phyloP scores from a whole-genome alignment of 2,888 invertebrate genomes.

The Isoperla grammatica region DNA sequence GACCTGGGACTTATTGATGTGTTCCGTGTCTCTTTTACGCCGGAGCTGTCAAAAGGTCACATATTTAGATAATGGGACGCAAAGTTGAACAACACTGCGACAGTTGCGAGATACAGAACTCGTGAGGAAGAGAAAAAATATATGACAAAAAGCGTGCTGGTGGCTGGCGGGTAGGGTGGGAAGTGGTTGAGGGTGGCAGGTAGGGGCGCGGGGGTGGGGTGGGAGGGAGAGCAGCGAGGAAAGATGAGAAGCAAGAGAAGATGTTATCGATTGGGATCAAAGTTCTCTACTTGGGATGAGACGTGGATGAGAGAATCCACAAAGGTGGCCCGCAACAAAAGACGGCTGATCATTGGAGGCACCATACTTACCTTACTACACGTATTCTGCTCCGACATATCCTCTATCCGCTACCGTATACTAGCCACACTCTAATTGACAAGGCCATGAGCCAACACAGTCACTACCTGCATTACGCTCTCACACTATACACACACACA shows the following conservation, averaged over 20 bases:
- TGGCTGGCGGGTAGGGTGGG: slow-evolving; percentile 6
- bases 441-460: background rate
- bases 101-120: background rate
- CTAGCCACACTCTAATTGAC: no score
- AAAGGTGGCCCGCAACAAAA: slow-evolving; percentile 30
- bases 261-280: slow-evolving; percentile 30
- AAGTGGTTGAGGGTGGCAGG: background rate
- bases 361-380: background rate
- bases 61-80: slow-evolving; percentile 6
- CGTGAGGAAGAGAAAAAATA: background rate
- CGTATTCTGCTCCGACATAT: no score
- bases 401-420: no score
- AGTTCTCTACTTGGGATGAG: slow-evolving; percentile 24
- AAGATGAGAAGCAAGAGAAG: slow-evolving; percentile 18
- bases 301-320: slow-evolving; percentile 21
- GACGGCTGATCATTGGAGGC: slow-evolving; percentile 8
- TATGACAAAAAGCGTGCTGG: background rate
- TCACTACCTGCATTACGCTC: background rate
- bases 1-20: no score
- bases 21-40: background rate
- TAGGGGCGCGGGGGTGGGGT: background rate
- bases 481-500: background rate
- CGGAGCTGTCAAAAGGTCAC: background rate
- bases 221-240: slow-evolving; percentile 4
- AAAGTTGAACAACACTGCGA: background rate